Evolutionary conservation across 2,113 vertebrate species (phyloP).

Genomic region (Grammomys dolichurus): DNA sequence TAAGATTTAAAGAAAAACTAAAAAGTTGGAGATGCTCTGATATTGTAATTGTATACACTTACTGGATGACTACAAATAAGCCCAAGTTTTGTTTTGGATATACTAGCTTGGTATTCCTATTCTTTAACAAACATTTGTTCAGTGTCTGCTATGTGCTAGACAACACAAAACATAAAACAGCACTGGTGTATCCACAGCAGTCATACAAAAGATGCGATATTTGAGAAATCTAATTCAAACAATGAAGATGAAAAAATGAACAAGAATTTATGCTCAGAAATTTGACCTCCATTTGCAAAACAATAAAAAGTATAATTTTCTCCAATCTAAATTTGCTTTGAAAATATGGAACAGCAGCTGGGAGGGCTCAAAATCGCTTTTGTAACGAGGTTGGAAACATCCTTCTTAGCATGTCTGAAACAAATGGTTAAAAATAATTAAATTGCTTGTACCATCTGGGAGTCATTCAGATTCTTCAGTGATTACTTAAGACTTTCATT

Average conservation of each 20-base stretch:
- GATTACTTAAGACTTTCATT: constrained; percentile 72
- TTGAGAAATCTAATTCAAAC: constrained; percentile 70
- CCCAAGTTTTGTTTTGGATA: constrained; percentile 58
- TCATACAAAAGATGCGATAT: constrained; percentile 54
- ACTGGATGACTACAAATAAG: constrained; percentile 12
- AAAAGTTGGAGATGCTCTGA: not conserved
- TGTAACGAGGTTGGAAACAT: not conserved
- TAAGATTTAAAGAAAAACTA: not conserved
- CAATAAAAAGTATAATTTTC: constrained; percentile 63
- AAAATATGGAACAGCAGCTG: constrained; percentile 76
- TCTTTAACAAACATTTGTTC: constrained; percentile 62
- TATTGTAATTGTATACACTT: constrained; percentile 20
- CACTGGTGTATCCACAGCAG: constrained; percentile 45
- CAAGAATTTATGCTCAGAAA: constrained; percentile 66
- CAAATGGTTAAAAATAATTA: constrained; percentile 76
- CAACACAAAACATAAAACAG: constrained; percentile 66
- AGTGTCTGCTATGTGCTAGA: constrained; percentile 53
- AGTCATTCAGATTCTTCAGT: constrained; percentile 61
- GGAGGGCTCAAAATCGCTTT: constrained; percentile 70
- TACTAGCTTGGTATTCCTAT: constrained; percentile 23
- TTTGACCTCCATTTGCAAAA: constrained; percentile 50
- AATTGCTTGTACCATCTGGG: constrained; percentile 75
- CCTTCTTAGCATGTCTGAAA: constrained; percentile 56
- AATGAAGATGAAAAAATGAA: constrained; percentile 53
- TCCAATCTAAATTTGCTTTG: constrained; percentile 70